Base-by-base conservation (phyloP, 1,140 invertebrate genomes). In the Ganaspis sp. region DNA sequence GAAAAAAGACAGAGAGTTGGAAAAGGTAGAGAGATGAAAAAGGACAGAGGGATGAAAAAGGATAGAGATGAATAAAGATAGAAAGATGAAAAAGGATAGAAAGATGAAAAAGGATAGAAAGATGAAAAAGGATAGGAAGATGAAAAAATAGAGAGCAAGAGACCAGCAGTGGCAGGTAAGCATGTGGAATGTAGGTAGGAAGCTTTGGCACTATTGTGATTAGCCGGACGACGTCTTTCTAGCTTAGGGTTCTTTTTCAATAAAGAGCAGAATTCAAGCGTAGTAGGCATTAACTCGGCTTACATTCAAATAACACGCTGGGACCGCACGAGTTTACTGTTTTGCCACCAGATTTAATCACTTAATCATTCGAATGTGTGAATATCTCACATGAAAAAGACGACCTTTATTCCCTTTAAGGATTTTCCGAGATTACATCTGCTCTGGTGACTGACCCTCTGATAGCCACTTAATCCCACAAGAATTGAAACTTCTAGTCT, bases 141-240 rank as follows among this genome's bases (percentile, higher is more conserved):
- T n/a, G n/a, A 15, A 49, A 45, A 69, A 38, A 72, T 53, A 72
- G 40, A 40, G 70, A 53, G 73, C 45, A 69, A 74, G 71, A 49
- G 40, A 74, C 40, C 49, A 37, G 70, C 17, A 42, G 69, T 71
- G 72, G 75, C 71, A 72, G 72, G 82, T 83, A 81, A 76, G 74
- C 72, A 77, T 74, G 70, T 72, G 75, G 76, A 82, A 83, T 81
- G 77, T 81, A 77, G 77, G 72, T 80, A 78, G 71, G 72, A 69
- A 72, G 58, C 70, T 58, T 21, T 42, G n/a, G 38, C 45, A 78
- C 74, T 76, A 84, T 85, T 83, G 81, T 83, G 78, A 81, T 84
- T 85, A 84, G 81, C 79, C 81, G 49, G 54, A 70, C 26, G 49
- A 76, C 74, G 71, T 76, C 77, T 80, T 76, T 77, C 75, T 76